A percentile compares a stretch with the other conserved stretches of the same genome.
phyloP scores from a whole-genome alignment of 2,113 vertebrate species.

The Sylvilagus bachmani region DNA sequence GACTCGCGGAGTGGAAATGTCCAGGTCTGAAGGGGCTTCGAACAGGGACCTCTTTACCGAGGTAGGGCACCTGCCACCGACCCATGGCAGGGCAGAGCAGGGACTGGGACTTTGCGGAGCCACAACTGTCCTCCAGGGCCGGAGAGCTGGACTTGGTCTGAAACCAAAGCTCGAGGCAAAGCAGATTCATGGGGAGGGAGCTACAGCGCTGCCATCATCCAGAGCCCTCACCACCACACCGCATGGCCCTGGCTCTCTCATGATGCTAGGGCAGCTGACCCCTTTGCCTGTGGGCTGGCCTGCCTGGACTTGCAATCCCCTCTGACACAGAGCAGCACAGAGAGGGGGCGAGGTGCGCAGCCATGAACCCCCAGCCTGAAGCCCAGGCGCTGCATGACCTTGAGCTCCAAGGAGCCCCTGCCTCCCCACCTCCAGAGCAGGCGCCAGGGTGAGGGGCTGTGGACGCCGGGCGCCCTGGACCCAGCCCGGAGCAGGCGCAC shows the following conservation, averaged over 20 bases:
- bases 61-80: accelerated
- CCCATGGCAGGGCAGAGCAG: too few relatives aligned
- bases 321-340: background rate
- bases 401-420: background rate
- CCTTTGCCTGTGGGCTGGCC: background rate
- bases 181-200: background rate
- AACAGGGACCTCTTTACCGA: background rate
- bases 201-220: background rate
- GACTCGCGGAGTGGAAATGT: background rate
- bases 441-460: background rate
- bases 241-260: background rate
- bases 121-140: background rate
- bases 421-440: background rate
- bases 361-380: background rate
- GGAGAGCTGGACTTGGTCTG: background rate
- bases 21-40: background rate
- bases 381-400: background rate
- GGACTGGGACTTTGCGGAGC: background rate
- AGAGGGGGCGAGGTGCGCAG: background rate
- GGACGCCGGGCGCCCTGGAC: background rate
- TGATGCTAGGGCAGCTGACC: background rate
- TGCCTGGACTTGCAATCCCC: background rate
- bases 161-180: background rate
- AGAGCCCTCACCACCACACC: background rate
- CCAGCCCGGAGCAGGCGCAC: too few relatives aligned